Evolutionary conservation across 2,888 invertebrate species (phyloP).

Genomic region (Tethea ocularis): DNA sequence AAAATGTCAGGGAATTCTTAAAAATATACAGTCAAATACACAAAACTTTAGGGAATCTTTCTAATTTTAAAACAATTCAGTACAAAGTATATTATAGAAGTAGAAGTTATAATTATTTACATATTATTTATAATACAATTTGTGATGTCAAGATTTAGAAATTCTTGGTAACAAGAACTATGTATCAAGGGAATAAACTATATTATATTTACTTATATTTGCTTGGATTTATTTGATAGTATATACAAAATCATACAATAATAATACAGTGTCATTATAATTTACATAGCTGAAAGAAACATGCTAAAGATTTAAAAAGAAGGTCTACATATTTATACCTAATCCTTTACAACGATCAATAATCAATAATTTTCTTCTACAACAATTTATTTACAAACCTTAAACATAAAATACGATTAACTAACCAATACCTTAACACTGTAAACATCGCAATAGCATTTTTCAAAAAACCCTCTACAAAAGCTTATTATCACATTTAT

Average conservation of each 20-base stretch:
- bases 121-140: background rate
- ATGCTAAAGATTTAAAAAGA: background rate
- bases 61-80: background rate
- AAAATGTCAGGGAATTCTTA: background rate
- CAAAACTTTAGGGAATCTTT: background rate
- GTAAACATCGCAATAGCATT: background rate
- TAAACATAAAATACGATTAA: background rate
- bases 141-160: constrained; percentile 1
- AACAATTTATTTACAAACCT: constrained; percentile 2
- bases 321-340: too few relatives aligned
- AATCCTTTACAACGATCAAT: background rate
- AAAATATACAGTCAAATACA: background rate
- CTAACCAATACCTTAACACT: constrained; percentile 6
- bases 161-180: background rate
- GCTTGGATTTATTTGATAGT: too few relatives aligned
- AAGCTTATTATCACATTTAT: constrained; percentile 26
- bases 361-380: background rate
- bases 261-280: too few relatives aligned
- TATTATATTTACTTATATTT: too few relatives aligned
- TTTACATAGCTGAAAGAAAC: too few relatives aligned
- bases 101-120: background rate
- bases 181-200: background rate
- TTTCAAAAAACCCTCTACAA: constrained; percentile 1
- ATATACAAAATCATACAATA: too few relatives aligned
- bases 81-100: background rate